These are phyloP conservation scores for Babyrousa celebensis DNA, from an alignment of 2,797 vertebrate species.

Conservation along the genomic window DNA sequence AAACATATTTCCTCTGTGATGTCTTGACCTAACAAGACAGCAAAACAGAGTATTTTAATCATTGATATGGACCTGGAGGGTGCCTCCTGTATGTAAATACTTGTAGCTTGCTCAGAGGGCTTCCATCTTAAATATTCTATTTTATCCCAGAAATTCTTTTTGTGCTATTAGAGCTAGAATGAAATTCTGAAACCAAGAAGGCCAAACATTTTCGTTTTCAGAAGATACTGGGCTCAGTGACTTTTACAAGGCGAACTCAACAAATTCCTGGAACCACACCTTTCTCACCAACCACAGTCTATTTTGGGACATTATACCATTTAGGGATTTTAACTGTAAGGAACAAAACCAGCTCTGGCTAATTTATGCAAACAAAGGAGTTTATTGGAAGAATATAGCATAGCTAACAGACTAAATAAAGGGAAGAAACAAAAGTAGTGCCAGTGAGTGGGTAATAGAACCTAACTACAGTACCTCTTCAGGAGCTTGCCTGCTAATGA, in stretches of 20 bases:
- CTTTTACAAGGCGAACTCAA: slow-evolving; percentile 16
- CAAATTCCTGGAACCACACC: neutral
- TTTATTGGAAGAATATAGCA: neutral
- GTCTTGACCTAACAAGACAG: slow-evolving; percentile 52
- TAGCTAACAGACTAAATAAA: neutral
- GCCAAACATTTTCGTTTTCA: neutral
- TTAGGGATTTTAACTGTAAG: neutral
- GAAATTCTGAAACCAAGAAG: slow-evolving; percentile 57
- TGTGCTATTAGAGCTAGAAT: neutral
- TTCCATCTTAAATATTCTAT: slow-evolving; percentile 62
- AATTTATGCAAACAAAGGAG: neutral
- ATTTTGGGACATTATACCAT: neutral
- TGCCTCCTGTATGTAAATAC: slow-evolving; percentile 30
- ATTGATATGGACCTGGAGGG: neutral
- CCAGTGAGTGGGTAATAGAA: neutral
- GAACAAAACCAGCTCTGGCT: slow-evolving; percentile 7
- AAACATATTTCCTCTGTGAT: slow-evolving; percentile 56
- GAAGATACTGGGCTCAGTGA: neutral
- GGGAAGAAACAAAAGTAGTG: neutral
- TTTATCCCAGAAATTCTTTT: slow-evolving; percentile 37
- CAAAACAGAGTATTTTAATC: slow-evolving; percentile 63
- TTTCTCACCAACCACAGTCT: neutral
- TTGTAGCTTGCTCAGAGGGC: slow-evolving; percentile 26
- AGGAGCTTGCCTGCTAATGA: neutral
- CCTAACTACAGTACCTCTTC: neutral